Evolutionary conservation across 2,797 vertebrate genomes (phyloP).

Genomic region (Dicrostonyx torquatus): DNA sequence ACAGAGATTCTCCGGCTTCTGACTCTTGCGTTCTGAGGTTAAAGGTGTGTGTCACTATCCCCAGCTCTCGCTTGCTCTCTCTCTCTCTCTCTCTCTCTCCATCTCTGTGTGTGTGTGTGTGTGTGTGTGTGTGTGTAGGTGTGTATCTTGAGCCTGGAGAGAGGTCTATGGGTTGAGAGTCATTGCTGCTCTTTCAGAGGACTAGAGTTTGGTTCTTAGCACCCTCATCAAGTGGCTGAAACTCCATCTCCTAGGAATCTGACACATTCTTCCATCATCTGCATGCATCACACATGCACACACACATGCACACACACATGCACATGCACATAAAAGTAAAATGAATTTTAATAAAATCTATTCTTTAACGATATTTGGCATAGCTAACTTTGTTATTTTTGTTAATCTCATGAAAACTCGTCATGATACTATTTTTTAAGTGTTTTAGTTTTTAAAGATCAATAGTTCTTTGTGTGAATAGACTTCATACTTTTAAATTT

Average conservation of each 20-base stretch:
- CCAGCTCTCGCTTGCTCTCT: neutral
- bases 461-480: slow-evolving; percentile 3
- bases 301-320: no score
- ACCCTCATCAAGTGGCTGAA: neutral
- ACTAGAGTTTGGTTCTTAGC: neutral
- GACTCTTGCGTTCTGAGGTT: neutral
- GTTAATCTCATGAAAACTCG: neutral
- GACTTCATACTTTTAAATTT: neutral
- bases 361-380: slow-evolving; percentile 4
- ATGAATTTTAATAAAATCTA: neutral
- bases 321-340: neutral
- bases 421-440: neutral
- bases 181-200: neutral
- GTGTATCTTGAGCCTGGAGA: neutral
- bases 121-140: neutral
- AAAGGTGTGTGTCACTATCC: neutral
- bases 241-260: neutral
- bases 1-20: neutral
- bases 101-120: neutral
- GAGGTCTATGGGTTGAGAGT: neutral
- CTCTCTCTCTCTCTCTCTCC: no score
- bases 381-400: slow-evolving; percentile 15
- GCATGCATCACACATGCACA: neutral
- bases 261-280: neutral
- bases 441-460: neutral